Evolutionary conservation across 2,113 vertebrate species (phyloP), one percentile per base, ranked within the genome.

Genomic region (Todiramphus chloris): DNA sequence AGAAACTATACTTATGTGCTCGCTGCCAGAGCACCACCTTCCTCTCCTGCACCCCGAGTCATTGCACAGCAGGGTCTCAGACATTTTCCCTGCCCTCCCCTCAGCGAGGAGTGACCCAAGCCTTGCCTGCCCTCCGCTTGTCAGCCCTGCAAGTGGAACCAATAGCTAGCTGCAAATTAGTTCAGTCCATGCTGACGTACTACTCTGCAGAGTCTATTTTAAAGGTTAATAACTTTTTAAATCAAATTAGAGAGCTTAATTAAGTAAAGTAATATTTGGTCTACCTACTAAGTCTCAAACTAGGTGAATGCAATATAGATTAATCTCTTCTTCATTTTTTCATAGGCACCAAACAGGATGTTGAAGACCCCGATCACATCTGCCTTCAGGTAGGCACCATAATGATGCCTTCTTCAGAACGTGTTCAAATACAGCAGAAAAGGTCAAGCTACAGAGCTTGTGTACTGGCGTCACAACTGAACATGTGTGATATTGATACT

Each of bases 241-340:
- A 94, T 84, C 90, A 58, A 93, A 96, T 96, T 96, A 97, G 53
- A 90, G 43, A 73, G 53, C 21, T 66, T 96, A 96, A 96, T 96
- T 95, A 95, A 50, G 69, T 96, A 78, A 90, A 78, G 83, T 60
- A 83, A 92, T 96, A 83, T 94, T 94, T 89, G 75, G 41, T 78
- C 80, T 94, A 69, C 69, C 88, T 86, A 50, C 60, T 78, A 87
- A 92, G 83, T 95, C 58, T 96, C 77, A 90, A 92, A 92, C 66
- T 67, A 92, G 85, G 69, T 83, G 76, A 95, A 62, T 1, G 4
- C 51, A 82, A 72, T 72, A 78, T 94, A 92, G 88, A 96, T 86
- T 56, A 68, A 90, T 72, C 37, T 55, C 48, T 16, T 67, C 53
- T 50, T 67, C 0, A 0, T 63, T 87, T 66, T 59, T 84, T 31